These are phyloP conservation scores for Myiotriccus ornatus DNA, from an alignment of 2,797 vertebrate genomes.

Conservation along the genomic window DNA sequence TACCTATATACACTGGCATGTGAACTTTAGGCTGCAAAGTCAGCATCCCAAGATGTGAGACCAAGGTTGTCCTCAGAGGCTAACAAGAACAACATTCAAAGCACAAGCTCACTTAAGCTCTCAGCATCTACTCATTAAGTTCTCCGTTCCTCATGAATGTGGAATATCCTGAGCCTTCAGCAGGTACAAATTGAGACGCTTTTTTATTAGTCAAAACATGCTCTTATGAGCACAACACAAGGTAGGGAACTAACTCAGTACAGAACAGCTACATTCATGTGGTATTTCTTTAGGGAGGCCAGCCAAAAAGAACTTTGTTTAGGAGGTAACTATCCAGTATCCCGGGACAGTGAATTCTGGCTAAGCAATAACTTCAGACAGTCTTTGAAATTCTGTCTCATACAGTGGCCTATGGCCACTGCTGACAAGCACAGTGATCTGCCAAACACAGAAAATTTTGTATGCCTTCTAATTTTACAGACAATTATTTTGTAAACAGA, in stretches of 20 bases:
- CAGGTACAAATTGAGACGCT: neutral
- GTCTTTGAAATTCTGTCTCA: neutral
- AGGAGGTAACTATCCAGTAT: neutral
- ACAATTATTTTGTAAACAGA: neutral
- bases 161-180: neutral
- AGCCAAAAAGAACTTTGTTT: neutral
- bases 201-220: neutral
- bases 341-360: neutral
- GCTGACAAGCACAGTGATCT: neutral
- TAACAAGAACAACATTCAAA: constrained; percentile 8
- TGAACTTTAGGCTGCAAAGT: neutral
- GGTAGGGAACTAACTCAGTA: neutral
- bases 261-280: neutral
- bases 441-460: neutral
- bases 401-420: neutral
- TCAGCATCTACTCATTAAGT: constrained; percentile 33
- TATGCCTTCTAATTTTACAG: neutral
- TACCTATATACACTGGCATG: neutral
- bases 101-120: neutral
- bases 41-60: neutral
- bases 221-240: neutral
- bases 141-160: neutral
- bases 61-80: neutral
- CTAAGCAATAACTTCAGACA: neutral
- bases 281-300: neutral